Percentiles rank a stretch among this genome's conserved stretches.
Evolutionary conservation across 2,113 vertebrate genomes (phyloP).

Genomic region (Dromaius novaehollandiae): DNA sequence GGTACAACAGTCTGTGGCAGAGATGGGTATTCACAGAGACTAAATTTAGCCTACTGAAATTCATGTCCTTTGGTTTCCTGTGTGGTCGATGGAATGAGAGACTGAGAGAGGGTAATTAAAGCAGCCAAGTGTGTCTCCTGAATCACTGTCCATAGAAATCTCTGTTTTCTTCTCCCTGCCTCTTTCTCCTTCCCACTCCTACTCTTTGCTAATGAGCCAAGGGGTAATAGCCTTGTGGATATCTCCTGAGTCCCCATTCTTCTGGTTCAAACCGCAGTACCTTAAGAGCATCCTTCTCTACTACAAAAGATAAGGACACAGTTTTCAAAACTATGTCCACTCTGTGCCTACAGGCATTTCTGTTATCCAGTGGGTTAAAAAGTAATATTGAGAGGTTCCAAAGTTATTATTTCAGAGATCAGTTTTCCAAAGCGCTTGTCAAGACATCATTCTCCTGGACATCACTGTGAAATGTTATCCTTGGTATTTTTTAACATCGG

Average conservation of each 20-base stretch:
- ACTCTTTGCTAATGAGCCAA: background rate
- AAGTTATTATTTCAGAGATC: background rate
- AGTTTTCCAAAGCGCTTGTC: background rate
- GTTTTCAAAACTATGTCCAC: background rate
- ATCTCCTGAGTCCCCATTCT: background rate
- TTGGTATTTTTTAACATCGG: background rate
- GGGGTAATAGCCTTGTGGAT: background rate
- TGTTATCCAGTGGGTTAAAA: background rate
- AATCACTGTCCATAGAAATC: background rate
- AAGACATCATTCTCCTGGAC: background rate
- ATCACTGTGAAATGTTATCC: background rate
- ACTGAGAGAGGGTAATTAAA: background rate
- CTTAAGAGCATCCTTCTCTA: background rate
- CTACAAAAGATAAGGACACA: background rate
- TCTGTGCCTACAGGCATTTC: background rate
- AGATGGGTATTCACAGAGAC: background rate
- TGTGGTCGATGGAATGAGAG: accelerated
- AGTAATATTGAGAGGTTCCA: background rate
- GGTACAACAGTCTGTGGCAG: background rate
- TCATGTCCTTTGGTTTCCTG: background rate
- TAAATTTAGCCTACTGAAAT: background rate
- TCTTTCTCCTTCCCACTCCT: background rate
- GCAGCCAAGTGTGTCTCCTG: background rate
- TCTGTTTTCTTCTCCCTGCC: background rate
- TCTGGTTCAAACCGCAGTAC: background rate